These are phyloP conservation scores for Gnathonemus longibarbis DNA, from an alignment of 2,113 vertebrate species.

Conservation along the genomic window DNA sequence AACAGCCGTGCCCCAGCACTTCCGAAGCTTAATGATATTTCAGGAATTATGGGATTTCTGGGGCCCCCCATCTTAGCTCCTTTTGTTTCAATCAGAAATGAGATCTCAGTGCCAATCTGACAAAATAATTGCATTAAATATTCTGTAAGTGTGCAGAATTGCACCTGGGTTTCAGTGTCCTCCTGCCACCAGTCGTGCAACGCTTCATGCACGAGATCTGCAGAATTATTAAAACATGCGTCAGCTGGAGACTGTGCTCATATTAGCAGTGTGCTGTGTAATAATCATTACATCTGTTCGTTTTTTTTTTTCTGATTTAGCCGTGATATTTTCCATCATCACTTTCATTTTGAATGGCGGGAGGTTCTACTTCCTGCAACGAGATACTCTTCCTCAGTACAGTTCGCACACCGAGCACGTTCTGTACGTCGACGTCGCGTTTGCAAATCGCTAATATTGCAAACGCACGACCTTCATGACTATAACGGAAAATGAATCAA, in stretches of 20 bases:
- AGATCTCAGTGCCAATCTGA: not conserved
- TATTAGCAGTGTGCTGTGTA: not conserved
- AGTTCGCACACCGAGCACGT: not conserved
- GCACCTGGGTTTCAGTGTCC: not conserved
- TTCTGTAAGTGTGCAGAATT: not conserved
- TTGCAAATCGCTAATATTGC: not conserved
- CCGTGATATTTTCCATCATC: constrained; percentile 26
- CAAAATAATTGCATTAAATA: not conserved
- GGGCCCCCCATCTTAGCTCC: not conserved
- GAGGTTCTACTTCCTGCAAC: constrained; percentile 17
- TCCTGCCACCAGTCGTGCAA: not conserved
- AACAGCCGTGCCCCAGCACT: not conserved
- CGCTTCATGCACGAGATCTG: not conserved
- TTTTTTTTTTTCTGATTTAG: not conserved
- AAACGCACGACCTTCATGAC: not conserved
- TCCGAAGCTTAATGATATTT: not conserved
- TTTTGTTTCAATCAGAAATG: not conserved
- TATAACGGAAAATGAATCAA: not conserved
- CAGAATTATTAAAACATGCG: not conserved
- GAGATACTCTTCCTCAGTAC: not conserved
- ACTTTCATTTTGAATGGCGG: constrained; percentile 31
- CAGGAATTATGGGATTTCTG: not conserved
- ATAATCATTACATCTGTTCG: not conserved
- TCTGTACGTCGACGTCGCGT: not conserved
- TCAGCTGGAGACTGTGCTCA: not conserved